Evolutionary conservation across 2,113 vertebrate genomes (phyloP).

Genomic region (Progne subis): DNA sequence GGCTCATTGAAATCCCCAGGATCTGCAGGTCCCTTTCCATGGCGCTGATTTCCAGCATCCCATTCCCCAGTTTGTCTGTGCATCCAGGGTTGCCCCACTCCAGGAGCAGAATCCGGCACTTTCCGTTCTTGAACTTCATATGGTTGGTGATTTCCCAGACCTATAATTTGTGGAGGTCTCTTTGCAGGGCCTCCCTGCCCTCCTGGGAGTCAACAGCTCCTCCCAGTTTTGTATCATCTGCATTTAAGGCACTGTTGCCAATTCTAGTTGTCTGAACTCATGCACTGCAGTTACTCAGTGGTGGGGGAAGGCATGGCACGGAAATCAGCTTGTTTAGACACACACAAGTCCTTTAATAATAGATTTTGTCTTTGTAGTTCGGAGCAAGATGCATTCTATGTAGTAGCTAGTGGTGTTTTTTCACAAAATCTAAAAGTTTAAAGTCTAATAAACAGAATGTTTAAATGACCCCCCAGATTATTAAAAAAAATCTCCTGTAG

Average conservation of each 20-base stretch:
- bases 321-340: rapidly evolving
- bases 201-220: background rate
- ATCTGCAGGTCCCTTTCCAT: background rate
- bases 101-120: rapidly evolving
- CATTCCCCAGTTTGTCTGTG: rapidly evolving
- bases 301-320: background rate
- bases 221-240: background rate
- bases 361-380: background rate
- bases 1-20: background rate
- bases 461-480: background rate
- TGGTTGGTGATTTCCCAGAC: background rate
- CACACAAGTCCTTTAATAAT: background rate
- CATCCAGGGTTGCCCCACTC: background rate
- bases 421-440: background rate
- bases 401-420: background rate
- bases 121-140: background rate
- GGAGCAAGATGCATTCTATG: background rate
- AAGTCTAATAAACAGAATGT: background rate
- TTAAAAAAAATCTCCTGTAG: background rate
- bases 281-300: background rate
- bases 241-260: background rate
- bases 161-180: background rate
- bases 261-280: background rate
- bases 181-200: too few species aligned
- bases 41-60: rapidly evolving